A percentile compares a stretch with the other conserved stretches of the same genome.
Evolutionary conservation across 2,797 vertebrate species (phyloP).

Genomic region (Tympanoctomys barrerae): DNA sequence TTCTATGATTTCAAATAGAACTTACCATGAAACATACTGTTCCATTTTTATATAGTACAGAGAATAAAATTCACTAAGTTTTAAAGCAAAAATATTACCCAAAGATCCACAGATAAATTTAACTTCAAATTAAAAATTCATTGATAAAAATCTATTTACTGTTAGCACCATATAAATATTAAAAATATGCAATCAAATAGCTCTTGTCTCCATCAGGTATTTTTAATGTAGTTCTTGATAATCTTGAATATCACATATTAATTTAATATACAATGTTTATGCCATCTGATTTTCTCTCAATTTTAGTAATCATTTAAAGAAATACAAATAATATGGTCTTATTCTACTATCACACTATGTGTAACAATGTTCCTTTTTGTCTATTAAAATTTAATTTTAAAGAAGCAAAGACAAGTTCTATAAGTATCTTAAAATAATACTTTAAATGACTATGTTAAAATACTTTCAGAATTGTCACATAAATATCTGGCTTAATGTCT

Average conservation of each 20-base stretch:
- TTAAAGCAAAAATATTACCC: neutral
- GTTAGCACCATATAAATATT: neutral
- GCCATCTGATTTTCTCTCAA: neutral
- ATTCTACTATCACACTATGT: neutral
- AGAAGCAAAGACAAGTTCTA: conserved; percentile 10
- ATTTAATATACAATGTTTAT: neutral
- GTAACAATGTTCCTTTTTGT: neutral
- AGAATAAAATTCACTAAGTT: neutral
- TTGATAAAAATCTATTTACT: neutral
- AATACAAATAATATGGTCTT: neutral
- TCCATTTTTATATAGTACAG: neutral
- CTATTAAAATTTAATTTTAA: neutral
- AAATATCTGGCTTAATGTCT: neutral
- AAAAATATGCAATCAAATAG: neutral
- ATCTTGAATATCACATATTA: neutral
- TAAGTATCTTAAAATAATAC: neutral
- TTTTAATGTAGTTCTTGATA: neutral
- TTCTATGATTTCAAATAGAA: neutral
- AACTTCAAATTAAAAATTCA: neutral
- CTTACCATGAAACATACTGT: neutral
- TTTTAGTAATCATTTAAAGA: neutral
- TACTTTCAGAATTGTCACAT: neutral
- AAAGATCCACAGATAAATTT: neutral
- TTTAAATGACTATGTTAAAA: neutral
- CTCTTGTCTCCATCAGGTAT: neutral